Conservation (phyloP, 2,797 vertebrate genomes). For the Onychomys leucogaster region DNA sequence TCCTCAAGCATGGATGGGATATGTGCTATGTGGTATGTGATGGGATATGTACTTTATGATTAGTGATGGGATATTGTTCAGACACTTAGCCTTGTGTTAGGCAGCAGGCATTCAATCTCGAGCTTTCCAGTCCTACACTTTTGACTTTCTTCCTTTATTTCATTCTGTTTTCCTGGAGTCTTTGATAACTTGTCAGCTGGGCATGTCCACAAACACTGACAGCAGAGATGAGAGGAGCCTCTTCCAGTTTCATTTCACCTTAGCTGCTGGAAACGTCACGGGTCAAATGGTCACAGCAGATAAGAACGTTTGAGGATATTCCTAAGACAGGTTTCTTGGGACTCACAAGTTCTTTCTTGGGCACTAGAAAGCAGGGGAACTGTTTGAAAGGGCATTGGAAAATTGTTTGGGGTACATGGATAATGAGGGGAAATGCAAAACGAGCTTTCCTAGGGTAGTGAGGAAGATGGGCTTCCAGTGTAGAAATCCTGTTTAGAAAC, state of each 20-base stretch:
- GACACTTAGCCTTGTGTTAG: background rate
- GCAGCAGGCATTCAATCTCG: background rate
- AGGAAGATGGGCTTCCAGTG: background rate
- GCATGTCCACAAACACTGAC: background rate
- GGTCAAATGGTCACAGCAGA: background rate
- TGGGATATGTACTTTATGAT: background rate
- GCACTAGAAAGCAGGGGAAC: background rate
- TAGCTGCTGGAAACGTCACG: background rate
- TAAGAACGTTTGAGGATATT: background rate
- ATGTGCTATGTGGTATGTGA: background rate
- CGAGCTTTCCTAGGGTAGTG: background rate
- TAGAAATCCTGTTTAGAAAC: conserved; percentile 36
- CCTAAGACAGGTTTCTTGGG: background rate
- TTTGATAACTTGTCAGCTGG: background rate
- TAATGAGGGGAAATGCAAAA: background rate
- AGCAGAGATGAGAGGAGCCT: background rate
- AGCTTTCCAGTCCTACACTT: background rate
- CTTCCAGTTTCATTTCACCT: background rate
- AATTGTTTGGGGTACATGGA: background rate
- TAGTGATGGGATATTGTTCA: background rate
- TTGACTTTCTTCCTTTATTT: background rate
- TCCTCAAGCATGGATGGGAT: background rate
- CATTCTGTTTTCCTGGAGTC: background rate
- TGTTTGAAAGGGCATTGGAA: background rate
- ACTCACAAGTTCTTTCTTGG: background rate